phyloP scores from a whole-genome alignment of 2,888 invertebrate species.

The Zygothrica quintamaculata region DNA sequence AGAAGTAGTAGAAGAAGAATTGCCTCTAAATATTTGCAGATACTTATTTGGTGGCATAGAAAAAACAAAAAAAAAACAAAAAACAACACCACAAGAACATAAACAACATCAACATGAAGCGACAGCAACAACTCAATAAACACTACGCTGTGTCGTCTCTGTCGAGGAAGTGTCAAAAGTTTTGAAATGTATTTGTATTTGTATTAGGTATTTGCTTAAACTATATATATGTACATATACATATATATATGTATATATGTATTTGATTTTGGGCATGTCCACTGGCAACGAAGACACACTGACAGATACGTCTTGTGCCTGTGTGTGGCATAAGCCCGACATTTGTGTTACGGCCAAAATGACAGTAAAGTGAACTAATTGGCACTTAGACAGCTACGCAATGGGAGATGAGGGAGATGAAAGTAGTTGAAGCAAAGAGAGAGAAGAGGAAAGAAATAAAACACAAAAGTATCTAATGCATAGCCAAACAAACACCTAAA shows the following conservation, averaged over 20 bases:
- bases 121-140: slow-evolving; percentile 78
- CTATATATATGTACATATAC: too few relatives aligned
- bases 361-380: slow-evolving; percentile 74
- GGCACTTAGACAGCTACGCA: slow-evolving; percentile 53
- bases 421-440: background rate
- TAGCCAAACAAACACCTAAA: slow-evolving; percentile 30
- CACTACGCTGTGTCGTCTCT: slow-evolving; percentile 49
- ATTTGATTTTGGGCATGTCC: slow-evolving; percentile 21
- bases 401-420: slow-evolving; percentile 1
- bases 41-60: slow-evolving; percentile 71
- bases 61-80: slow-evolving; percentile 18
- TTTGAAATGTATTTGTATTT: slow-evolving; percentile 61
- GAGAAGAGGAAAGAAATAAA: too few relatives aligned
- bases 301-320: slow-evolving; percentile 40
- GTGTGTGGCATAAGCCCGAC: slow-evolving; percentile 56
- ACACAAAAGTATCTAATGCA: slow-evolving; percentile 46
- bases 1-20: slow-evolving; percentile 41
- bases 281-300: slow-evolving; percentile 13
- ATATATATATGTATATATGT: slow-evolving; percentile 6
- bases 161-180: slow-evolving; percentile 75
- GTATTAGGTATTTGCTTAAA: slow-evolving; percentile 41
- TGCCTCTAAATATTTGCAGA: slow-evolving; percentile 72
- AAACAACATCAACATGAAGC: slow-evolving; percentile 25
- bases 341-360: slow-evolving; percentile 58
- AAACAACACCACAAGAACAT: slow-evolving; percentile 16